phyloP scores from a whole-genome alignment of 2,113 vertebrate genomes.

The Astatotilapia flaviijosephi region DNA sequence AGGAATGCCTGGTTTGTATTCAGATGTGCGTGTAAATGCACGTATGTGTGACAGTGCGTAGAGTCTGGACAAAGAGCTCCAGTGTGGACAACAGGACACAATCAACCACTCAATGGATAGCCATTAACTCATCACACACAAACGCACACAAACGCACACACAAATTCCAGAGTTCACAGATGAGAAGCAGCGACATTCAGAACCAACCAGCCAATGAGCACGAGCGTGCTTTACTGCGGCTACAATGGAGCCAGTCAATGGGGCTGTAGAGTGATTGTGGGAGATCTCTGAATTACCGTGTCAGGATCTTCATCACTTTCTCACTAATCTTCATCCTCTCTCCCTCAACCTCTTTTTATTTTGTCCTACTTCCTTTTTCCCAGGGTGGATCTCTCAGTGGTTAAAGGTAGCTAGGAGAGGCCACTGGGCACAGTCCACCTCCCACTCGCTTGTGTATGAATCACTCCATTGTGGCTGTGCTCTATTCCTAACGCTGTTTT shows the following conservation, averaged over 20 bases:
- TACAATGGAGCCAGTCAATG: slow-evolving; percentile 58
- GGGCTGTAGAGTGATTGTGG: slow-evolving; percentile 44
- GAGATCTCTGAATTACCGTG: slow-evolving; percentile 53
- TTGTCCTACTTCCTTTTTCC: slow-evolving; percentile 1
- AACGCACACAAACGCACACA: slow-evolving; percentile 13
- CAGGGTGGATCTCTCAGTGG: slow-evolving; percentile 16
- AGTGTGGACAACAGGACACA: slow-evolving; percentile 63
- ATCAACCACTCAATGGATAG: slow-evolving; percentile 57
- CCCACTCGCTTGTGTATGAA: slow-evolving; percentile 44
- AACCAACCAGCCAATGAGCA: slow-evolving; percentile 33
- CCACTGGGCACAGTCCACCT: slow-evolving; percentile 7
- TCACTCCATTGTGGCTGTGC: slow-evolving; percentile 30
- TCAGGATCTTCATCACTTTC: slow-evolving; percentile 24
- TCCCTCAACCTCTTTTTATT: background rate
- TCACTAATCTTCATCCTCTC: slow-evolving; percentile 29
- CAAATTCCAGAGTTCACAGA: slow-evolving; percentile 48
- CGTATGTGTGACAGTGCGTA: background rate
- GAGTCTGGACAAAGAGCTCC: slow-evolving; percentile 52
- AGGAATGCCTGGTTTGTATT: slow-evolving; percentile 48
- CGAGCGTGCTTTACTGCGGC: background rate
- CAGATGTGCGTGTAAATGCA: slow-evolving; percentile 11
- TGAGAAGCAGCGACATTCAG: slow-evolving; percentile 53
- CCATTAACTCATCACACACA: slow-evolving; percentile 61
- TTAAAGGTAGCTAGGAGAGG: slow-evolving; percentile 35
- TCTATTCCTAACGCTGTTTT: background rate